Percentiles rank a stretch among this genome's conserved stretches.
Evolutionary conservation across 2,797 vertebrate species (phyloP).

Genomic region (Sternarchorhynchus goeldii): DNA sequence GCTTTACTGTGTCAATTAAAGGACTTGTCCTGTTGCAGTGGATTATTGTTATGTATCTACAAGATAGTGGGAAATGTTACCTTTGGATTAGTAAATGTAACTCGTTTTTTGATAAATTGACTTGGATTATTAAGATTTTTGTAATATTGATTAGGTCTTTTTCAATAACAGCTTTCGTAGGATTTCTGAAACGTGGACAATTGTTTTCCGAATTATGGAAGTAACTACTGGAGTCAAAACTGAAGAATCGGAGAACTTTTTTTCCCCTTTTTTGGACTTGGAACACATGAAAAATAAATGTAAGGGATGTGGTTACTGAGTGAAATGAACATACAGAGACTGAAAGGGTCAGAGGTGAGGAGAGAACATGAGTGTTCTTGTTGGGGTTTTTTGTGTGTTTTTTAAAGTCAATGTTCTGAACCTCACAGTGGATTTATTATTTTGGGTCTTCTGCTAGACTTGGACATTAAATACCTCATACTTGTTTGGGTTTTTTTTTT

Average conservation of each 20-base stretch:
- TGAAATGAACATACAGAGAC: not conserved
- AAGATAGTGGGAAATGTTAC: slow-evolving; percentile 31
- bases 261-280: slow-evolving; percentile 18
- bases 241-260: not conserved
- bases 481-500: not conserved
- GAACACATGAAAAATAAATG: not conserved
- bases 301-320: not conserved
- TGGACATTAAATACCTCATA: slow-evolving; percentile 9
- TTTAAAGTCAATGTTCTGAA: slow-evolving; percentile 7
- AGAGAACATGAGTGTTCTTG: not conserved
- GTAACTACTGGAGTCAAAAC: slow-evolving; percentile 16
- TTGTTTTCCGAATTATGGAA: slow-evolving; percentile 27
- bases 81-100: slow-evolving; percentile 47
- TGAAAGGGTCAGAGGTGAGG: not conserved
- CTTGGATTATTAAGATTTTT: slow-evolving; percentile 47
- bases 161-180: not conserved
- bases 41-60: slow-evolving; percentile 48
- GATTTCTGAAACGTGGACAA: slow-evolving; percentile 22
- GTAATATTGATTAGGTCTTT: slow-evolving; percentile 4
- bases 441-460: slow-evolving; percentile 12
- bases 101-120: slow-evolving; percentile 32
- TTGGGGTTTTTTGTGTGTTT: not conserved
- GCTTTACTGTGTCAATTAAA: slow-evolving; percentile 17
- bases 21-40: slow-evolving; percentile 40
- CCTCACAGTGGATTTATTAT: slow-evolving; percentile 31